Evolutionary conservation across 2,797 vertebrate species (phyloP).

Genomic region (Aeoliscus strigatus): DNA sequence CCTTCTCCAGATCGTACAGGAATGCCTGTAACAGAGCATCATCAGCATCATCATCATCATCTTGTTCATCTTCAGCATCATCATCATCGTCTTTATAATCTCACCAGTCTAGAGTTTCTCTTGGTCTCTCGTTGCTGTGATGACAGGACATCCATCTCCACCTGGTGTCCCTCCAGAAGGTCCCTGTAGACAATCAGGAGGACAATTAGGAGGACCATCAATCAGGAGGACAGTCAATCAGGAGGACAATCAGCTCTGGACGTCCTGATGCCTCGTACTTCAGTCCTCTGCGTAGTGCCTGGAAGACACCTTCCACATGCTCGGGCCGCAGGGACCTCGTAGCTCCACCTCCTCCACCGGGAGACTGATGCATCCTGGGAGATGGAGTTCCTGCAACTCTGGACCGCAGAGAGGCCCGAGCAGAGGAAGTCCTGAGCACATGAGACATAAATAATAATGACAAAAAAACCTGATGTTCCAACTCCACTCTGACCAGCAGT

Average conservation of each 20-base stretch:
- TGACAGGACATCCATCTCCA: constrained; percentile 86
- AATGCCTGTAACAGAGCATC: constrained; percentile 79
- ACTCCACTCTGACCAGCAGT: no score
- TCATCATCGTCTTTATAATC: constrained; percentile 15
- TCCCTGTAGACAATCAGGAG: constrained; percentile 69
- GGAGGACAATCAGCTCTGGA: no score
- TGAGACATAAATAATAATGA: not conserved
- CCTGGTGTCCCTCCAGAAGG: constrained; percentile 83
- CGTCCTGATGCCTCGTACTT: no score
- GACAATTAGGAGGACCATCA: not conserved
- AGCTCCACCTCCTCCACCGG: constrained; percentile 58
- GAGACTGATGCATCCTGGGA: constrained; percentile 74
- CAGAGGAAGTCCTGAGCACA: constrained; percentile 71
- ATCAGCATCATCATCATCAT: not conserved
- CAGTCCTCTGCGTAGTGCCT: constrained; percentile 87
- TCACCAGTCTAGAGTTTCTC: constrained; percentile 93
- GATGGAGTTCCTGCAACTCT: constrained; percentile 69
- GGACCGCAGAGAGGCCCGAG: constrained; percentile 79
- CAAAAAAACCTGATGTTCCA: no score
- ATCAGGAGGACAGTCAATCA: no score
- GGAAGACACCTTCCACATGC: constrained; percentile 88
- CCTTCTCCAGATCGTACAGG: constrained; percentile 96
- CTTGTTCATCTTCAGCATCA: not conserved
- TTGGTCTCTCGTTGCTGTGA: constrained; percentile 84
- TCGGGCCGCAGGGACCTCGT: constrained; percentile 75